Evolutionary conservation across 2,113 vertebrate species (phyloP).

Genomic region (Trichomycterus rosablanca): DNA sequence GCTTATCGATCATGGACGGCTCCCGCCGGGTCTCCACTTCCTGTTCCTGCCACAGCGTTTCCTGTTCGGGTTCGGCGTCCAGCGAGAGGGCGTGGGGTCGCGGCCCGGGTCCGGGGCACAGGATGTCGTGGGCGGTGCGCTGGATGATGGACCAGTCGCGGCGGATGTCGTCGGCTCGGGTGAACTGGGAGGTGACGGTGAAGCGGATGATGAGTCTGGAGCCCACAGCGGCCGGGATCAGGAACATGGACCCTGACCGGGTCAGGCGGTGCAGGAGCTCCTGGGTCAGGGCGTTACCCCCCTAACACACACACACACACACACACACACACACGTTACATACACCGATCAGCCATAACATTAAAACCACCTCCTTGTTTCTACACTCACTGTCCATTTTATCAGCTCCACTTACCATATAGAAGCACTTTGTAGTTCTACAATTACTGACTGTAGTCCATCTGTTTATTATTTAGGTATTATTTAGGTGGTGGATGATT

Average conservation of each 20-base stretch:
- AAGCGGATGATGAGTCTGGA: constrained; percentile 90
- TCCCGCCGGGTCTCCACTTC: constrained; percentile 49
- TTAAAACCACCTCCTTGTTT: no score
- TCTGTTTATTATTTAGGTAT: no score
- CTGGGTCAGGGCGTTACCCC: constrained; percentile 84
- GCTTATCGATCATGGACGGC: constrained; percentile 71
- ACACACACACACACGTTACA: neutral
- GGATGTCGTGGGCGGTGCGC: constrained; percentile 72
- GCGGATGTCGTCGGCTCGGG: constrained; percentile 79
- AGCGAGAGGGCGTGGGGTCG: constrained; percentile 1
- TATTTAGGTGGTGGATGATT: no score
- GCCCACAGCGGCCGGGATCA: constrained; percentile 81
- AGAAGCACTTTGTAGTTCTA: no score
- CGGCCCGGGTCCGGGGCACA: constrained; percentile 52
- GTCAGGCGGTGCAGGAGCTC: constrained; percentile 80
- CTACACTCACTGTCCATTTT: no score
- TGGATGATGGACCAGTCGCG: constrained; percentile 86
- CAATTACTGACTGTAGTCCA: no score
- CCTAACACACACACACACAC: constrained; percentile 58
- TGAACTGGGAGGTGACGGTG: constrained; percentile 90
- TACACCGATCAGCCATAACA: no score
- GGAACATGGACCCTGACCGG: constrained; percentile 80
- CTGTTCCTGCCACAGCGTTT: constrained; percentile 28
- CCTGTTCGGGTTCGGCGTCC: neutral
- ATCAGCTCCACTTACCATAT: no score